Conservation (phyloP, 2,797 vertebrate species). For the Gephyroberyx darwinii region DNA sequence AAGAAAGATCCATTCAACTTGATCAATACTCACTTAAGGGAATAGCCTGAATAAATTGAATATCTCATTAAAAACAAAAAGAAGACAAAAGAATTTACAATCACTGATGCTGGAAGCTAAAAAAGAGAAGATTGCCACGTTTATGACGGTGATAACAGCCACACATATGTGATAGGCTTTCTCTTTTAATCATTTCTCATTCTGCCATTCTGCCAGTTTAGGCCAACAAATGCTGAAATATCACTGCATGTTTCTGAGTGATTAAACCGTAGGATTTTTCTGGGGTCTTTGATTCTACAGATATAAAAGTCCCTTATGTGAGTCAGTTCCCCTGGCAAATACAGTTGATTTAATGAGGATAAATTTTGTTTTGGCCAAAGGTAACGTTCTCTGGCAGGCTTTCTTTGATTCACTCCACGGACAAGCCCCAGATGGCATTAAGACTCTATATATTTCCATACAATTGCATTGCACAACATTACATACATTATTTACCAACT, state of each 20-base stretch:
- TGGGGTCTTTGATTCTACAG: constrained; percentile 31
- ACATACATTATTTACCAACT: constrained; percentile 39
- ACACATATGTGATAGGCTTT: constrained; percentile 2
- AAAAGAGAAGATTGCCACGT: constrained; percentile 1
- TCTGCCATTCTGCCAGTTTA: background rate
- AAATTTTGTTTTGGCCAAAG: constrained; percentile 32
- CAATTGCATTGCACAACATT: background rate
- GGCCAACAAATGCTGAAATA: constrained; percentile 27
- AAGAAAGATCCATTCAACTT: constrained; percentile 32
- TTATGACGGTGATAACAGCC: constrained; percentile 10
- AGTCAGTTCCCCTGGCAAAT: constrained; percentile 23
- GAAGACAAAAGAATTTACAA: background rate
- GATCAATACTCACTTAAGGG: constrained; percentile 52
- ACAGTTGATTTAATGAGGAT: constrained; percentile 38
- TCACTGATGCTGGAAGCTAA: constrained; percentile 1
- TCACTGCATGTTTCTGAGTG: constrained; percentile 14
- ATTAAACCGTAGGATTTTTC: constrained; percentile 30
- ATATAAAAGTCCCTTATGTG: constrained; percentile 15
- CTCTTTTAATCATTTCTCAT: constrained; percentile 22
- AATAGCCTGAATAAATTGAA: constrained; percentile 39
- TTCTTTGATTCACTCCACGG: constrained; percentile 14
- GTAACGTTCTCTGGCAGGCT: constrained; percentile 8
- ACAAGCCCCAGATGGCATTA: background rate
- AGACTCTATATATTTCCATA: background rate
- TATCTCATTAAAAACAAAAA: constrained; percentile 32